Evolutionary conservation across 2,888 invertebrate species (phyloP).

Genomic region (Caenorhabditis sp.): DNA sequence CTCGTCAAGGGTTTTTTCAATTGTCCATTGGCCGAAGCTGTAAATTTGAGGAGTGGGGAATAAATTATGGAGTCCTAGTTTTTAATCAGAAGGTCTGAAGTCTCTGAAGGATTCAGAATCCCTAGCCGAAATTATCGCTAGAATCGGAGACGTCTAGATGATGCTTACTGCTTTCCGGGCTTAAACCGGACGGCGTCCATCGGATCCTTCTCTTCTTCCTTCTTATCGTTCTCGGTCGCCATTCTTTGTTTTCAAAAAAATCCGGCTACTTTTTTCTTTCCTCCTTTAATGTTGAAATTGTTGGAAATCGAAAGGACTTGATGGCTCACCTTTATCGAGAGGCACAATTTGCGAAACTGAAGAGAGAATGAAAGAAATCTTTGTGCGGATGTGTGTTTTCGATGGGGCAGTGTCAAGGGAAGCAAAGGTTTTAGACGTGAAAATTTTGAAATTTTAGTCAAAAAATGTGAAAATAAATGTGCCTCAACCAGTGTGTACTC

Average conservation of each 20-base stretch:
- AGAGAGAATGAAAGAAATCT: too few species aligned
- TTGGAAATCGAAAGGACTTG: not conserved
- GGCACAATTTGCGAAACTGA: conserved; percentile 18
- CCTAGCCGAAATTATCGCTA: too few species aligned
- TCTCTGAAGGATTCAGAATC: too few species aligned
- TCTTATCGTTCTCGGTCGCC: conserved; percentile 43
- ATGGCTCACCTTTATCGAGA: conserved; percentile 11
- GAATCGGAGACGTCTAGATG: not conserved
- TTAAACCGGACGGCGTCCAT: conserved; percentile 60
- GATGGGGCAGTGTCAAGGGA: not conserved
- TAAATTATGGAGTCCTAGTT: not conserved
- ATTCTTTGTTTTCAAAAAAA: conserved; percentile 30
- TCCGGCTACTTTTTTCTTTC: conserved; percentile 40
- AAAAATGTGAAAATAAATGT: too few species aligned
- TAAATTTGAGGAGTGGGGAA: not conserved
- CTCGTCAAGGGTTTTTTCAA: conserved; percentile 74
- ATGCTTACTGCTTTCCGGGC: conserved; percentile 50
- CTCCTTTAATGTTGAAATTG: not conserved
- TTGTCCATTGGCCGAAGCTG: conserved; percentile 73
- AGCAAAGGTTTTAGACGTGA: not conserved
- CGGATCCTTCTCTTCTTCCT: conserved; percentile 55
- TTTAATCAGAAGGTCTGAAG: not conserved
- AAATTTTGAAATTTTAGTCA: not conserved
- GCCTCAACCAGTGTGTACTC: too few species aligned
- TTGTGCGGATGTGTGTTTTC: too few species aligned